phyloP scores from a whole-genome alignment of 2,888 invertebrate species.

The Heliconius ismenius region DNA sequence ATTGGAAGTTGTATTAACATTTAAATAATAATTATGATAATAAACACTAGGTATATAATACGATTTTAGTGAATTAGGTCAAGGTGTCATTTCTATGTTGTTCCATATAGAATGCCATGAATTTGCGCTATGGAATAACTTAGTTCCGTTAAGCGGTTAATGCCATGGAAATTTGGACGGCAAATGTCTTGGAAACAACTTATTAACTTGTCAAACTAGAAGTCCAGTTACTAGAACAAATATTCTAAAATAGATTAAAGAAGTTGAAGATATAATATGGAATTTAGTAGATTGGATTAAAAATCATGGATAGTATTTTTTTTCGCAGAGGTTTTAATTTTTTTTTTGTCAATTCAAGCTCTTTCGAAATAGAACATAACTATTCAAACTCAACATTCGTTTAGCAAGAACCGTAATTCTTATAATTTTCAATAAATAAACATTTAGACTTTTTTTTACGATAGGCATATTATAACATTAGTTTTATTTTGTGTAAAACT shows the following conservation, averaged over 20 bases:
- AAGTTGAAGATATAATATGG: background rate
- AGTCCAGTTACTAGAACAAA: slow-evolving; percentile 3
- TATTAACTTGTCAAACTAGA: slow-evolving; percentile 14
- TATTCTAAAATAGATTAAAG: background rate
- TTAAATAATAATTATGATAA: background rate
- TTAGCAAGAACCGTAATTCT: background rate
- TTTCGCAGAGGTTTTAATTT: background rate
- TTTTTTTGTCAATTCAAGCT: background rate
- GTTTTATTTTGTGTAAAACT: background rate
- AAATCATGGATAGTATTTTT: background rate
- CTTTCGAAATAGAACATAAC: background rate
- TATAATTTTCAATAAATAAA: background rate
- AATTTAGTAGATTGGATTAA: background rate
- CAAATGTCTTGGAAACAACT: slow-evolving; percentile 10
- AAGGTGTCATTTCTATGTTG: slow-evolving; percentile 6
- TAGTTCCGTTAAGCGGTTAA: slow-evolving; percentile 13
- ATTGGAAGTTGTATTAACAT: background rate
- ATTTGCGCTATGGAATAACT: slow-evolving; percentile 19
- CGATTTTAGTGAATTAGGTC: slow-evolving; percentile 16
- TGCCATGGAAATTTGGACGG: slow-evolving; percentile 2
- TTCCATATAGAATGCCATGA: slow-evolving; percentile 22
- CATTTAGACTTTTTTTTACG: background rate
- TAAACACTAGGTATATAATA: background rate
- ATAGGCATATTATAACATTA: background rate
- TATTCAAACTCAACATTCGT: background rate